Percentiles rank a stretch among this genome's conserved stretches.
Evolutionary conservation across 2,888 invertebrate genomes (phyloP).

Genomic region (Athalia cordata): DNA sequence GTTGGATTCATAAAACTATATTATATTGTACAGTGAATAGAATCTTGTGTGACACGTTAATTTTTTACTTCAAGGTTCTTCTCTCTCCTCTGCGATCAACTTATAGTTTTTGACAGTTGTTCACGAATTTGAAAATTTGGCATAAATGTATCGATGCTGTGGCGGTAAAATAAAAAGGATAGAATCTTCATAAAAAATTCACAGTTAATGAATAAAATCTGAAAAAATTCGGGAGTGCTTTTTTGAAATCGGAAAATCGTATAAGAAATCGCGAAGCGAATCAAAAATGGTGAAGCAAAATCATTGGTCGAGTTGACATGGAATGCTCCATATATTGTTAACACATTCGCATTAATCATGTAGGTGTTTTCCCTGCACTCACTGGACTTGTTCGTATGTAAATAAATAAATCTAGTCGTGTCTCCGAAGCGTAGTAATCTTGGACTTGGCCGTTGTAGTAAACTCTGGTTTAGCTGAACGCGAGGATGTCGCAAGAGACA

Average conservation of each 20-base stretch:
- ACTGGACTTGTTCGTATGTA: neutral
- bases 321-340: neutral
- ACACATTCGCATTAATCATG: conserved; percentile 16
- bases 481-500: conserved; percentile 41
- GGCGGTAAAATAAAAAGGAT: neutral
- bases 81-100: no score
- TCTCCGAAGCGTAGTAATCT: conserved; percentile 43
- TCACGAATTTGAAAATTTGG: no score
- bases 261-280: neutral
- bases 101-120: no score
- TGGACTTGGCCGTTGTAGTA: conserved; percentile 43
- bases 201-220: neutral
- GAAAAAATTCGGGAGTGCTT: neutral
- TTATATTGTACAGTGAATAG: no score
- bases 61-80: no score
- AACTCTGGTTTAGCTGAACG: conserved; percentile 39
- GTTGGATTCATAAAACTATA: no score
- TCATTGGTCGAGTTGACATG: conserved; percentile 2
- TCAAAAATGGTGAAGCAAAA: neutral
- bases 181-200: neutral
- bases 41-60: no score
- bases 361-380: neutral
- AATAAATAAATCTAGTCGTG: conserved; percentile 13
- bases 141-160: no score
- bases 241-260: neutral